phyloP scores from a whole-genome alignment of 2,113 vertebrate species.

The Cryptomyrus ogoouensis region DNA sequence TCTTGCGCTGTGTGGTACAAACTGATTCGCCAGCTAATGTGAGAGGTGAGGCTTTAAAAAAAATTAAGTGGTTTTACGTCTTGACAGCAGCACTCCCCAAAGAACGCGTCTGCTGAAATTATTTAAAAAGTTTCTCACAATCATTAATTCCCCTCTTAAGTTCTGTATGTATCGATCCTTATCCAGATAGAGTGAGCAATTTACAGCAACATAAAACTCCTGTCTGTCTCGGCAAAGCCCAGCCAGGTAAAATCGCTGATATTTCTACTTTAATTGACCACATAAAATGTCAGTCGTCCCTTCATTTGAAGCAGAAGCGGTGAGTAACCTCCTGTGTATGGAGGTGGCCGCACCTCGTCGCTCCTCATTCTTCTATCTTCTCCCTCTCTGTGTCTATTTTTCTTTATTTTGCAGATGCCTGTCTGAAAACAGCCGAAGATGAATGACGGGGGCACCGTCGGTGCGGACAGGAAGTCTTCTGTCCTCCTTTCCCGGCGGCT shows the following conservation, averaged over 20 bases:
- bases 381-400: neutral
- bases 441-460: neutral
- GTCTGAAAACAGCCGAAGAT: constrained; percentile 10
- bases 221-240: constrained; percentile 29
- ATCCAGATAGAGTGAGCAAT: constrained; percentile 52
- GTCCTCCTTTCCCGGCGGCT: neutral
- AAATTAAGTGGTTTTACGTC: neutral
- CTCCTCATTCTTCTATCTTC: neutral
- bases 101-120: neutral
- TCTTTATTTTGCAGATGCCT: constrained; percentile 19
- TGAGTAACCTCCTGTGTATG: neutral
- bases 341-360: neutral
- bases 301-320: neutral
- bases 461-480: constrained; percentile 3
- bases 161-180: constrained; percentile 45
- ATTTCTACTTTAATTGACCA: constrained; percentile 15
- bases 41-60: neutral
- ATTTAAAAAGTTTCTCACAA: constrained; percentile 35
- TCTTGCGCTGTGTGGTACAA: constrained; percentile 23
- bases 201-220: constrained; percentile 46
- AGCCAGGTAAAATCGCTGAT: constrained; percentile 33
- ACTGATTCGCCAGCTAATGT: constrained; percentile 28
- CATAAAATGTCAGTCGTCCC: neutral
- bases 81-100: neutral
- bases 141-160: constrained; percentile 48